Conservation (phyloP, 1,140 invertebrate species). For the Pseudomyrmex gracilis region DNA sequence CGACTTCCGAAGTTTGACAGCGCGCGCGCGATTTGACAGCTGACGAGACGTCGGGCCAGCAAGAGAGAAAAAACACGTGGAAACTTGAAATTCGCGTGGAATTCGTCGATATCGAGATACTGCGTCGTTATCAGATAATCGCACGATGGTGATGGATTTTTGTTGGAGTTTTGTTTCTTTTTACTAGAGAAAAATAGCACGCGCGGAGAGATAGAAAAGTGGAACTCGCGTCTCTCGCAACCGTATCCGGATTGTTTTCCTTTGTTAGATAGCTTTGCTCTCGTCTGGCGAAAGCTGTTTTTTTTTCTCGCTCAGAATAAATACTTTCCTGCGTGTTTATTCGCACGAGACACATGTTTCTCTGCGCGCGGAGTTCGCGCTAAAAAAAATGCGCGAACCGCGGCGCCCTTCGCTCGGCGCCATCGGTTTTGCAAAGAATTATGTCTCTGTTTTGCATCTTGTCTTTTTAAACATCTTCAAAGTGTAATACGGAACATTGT, state of each 20-base stretch:
- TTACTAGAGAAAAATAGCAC: neutral
- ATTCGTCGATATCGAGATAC: conserved; percentile 15
- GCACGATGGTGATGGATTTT: neutral
- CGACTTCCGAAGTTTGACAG: neutral
- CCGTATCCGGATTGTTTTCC: neutral
- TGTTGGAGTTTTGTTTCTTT: neutral
- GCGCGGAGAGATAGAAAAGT: conserved; percentile 11
- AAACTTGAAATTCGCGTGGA: neutral
- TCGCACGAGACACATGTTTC: neutral
- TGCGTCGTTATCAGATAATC: conserved; percentile 10
- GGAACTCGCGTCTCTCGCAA: conserved; percentile 7
- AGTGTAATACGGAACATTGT: neutral
- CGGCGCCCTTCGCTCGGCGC: too few species aligned
- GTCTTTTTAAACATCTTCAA: neutral
- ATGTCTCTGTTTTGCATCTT: neutral
- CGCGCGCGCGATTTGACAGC: conserved; percentile 10
- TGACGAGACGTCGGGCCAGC: conserved; percentile 1
- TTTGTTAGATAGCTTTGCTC: conserved; percentile 1
- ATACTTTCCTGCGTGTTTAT: neutral
- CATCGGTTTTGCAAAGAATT: neutral
- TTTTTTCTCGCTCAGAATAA: neutral
- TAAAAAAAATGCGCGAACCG: neutral
- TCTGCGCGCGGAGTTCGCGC: neutral
- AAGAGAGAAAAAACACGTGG: neutral
- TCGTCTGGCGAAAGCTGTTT: conserved; percentile 10